Conservation (phyloP, 2,888 invertebrate genomes). For the Scotopteryx bipunctaria region DNA sequence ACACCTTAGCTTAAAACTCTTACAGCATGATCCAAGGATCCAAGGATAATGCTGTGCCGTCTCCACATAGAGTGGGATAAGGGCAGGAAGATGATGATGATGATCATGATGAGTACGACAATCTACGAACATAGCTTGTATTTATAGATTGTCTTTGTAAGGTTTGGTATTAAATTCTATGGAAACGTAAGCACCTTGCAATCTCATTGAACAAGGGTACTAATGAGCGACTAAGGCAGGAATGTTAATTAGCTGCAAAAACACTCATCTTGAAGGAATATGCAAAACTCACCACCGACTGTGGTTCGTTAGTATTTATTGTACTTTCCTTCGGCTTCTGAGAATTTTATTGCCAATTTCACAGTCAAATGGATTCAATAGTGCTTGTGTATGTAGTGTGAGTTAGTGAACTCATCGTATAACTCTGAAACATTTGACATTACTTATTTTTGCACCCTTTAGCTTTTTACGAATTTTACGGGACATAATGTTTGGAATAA, state of each 20-base stretch:
- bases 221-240: constrained; percentile 49
- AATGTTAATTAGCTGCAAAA: constrained; percentile 70
- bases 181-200: constrained; percentile 13
- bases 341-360: constrained; percentile 11
- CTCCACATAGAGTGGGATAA: no score
- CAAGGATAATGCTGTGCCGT: no score
- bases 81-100: no score
- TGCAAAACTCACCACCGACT: constrained; percentile 50
- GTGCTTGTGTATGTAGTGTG: background rate
- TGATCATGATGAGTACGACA: no score
- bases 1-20: no score
- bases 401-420: background rate
- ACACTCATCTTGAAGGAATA: constrained; percentile 49
- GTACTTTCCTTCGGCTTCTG: constrained; percentile 26
- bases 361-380: constrained; percentile 5
- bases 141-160: background rate
- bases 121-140: no score
- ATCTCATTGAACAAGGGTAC: constrained; percentile 33
- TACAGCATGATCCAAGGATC: no score
- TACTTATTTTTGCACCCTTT: no score
- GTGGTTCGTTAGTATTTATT: constrained; percentile 68
- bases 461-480: no score
- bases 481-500: no score
- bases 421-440: no score
- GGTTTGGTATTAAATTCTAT: constrained; percentile 3